phyloP scores from a whole-genome alignment of 2,113 vertebrate species.

The Coptodon bakossiorum region DNA sequence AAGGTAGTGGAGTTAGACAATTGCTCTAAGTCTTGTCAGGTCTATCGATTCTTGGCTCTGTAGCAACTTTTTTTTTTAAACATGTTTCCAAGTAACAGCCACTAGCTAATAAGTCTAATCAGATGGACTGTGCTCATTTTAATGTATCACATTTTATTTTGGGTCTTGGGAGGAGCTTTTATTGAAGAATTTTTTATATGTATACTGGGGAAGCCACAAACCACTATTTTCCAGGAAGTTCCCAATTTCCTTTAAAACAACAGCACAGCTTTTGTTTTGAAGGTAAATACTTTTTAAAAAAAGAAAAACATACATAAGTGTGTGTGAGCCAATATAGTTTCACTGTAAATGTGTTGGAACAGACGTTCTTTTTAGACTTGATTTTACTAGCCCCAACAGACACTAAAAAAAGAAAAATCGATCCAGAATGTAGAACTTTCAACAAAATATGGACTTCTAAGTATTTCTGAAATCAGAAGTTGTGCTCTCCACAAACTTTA shows the following conservation, averaged over 20 bases:
- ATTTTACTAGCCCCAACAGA: background rate
- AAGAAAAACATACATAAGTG: no score
- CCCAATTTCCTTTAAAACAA: background rate
- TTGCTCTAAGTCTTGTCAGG: background rate
- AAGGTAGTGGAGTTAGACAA: background rate
- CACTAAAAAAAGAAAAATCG: background rate
- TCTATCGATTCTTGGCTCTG: background rate
- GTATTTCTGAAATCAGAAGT: background rate
- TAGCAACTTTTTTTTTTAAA: background rate
- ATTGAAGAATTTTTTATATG: background rate
- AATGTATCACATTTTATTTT: background rate
- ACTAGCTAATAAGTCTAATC: background rate
- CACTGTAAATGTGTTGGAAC: background rate
- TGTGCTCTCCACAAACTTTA: background rate
- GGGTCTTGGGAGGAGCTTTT: background rate
- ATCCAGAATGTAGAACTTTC: background rate
- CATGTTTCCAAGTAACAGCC: background rate
- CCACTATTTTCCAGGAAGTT: background rate
- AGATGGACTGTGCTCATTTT: background rate
- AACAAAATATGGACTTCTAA: background rate
- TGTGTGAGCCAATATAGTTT: no score
- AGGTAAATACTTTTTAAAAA: no score
- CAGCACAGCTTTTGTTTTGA: background rate
- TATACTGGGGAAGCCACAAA: background rate
- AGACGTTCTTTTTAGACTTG: background rate